Percentiles rank a stretch among this genome's conserved stretches.
phyloP scores from a whole-genome alignment of 2,888 invertebrate species.

The Portevinia maculata region DNA sequence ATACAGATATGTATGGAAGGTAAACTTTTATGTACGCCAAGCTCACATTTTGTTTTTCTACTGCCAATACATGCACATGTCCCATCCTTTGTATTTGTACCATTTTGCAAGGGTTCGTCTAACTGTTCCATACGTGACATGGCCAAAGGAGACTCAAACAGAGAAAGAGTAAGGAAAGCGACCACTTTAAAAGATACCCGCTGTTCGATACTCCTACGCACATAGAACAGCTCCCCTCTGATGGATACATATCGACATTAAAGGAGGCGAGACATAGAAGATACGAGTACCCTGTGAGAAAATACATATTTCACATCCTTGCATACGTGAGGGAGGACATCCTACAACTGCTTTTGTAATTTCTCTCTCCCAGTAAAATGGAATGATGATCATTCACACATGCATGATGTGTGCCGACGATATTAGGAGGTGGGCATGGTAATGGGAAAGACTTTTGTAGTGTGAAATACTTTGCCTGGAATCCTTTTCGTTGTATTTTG shows the following conservation, averaged over 20 bases:
- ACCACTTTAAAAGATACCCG: constrained; percentile 65
- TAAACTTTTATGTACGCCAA: constrained; percentile 37
- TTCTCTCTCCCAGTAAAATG: constrained; percentile 17
- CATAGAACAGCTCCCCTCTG: constrained; percentile 61
- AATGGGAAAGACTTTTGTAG: constrained; percentile 5
- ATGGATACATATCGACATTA: constrained; percentile 69
- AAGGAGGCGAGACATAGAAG: constrained; percentile 55
- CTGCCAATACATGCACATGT: not conserved
- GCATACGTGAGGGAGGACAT: constrained; percentile 52
- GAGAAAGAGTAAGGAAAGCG: constrained; percentile 44
- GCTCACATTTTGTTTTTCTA: constrained; percentile 22
- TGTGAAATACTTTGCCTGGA: constrained; percentile 44
- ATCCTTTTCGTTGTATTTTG: constrained; percentile 49
- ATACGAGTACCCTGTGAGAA: constrained; percentile 50
- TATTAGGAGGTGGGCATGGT: not conserved
- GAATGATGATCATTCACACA: constrained; percentile 54
- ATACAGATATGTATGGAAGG: constrained; percentile 6
- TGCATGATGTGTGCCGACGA: constrained; percentile 7
- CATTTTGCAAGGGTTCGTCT: constrained; percentile 24
- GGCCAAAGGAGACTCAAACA: constrained; percentile 42
- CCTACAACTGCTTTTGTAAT: constrained; percentile 60
- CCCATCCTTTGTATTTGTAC: constrained; percentile 2
- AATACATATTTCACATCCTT: constrained; percentile 61
- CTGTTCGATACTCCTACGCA: constrained; percentile 65
- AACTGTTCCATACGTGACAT: constrained; percentile 47